Percentiles rank a stretch among this genome's conserved stretches.
These are phyloP conservation scores for Sarcophaga variegata DNA, from an alignment of 2,888 invertebrate species.

Conservation along the genomic window DNA sequence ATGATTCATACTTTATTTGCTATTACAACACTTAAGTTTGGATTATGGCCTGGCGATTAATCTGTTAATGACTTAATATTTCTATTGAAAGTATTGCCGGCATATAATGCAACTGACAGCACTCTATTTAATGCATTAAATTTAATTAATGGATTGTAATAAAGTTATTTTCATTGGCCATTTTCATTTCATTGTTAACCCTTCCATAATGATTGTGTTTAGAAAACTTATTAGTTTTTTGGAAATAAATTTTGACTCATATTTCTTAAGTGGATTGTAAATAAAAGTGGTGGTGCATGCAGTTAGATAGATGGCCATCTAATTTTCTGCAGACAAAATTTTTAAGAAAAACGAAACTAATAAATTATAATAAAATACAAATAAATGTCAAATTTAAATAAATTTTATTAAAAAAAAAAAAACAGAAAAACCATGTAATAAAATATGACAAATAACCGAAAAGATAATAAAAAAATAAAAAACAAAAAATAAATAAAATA, in stretches of 20 bases:
- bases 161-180: constrained; percentile 20
- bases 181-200: constrained; percentile 20
- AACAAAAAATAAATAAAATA: not conserved
- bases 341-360: constrained; percentile 53
- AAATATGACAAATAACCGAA: constrained; percentile 60
- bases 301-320: not conserved
- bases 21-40: too few species aligned
- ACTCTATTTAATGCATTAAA: not conserved
- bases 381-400: constrained; percentile 65
- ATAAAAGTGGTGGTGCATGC: not conserved
- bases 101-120: too few species aligned
- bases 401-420: constrained; percentile 41
- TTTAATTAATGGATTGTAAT: not conserved
- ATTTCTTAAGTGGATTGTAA: not conserved
- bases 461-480: not conserved
- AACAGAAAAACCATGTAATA: constrained; percentile 43
- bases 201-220: not conserved
- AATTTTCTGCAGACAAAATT: not conserved
- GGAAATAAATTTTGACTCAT: constrained; percentile 9
- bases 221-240: constrained; percentile 6
- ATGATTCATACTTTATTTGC: too few species aligned
- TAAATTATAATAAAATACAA: constrained; percentile 67
- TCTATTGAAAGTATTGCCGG: too few species aligned
- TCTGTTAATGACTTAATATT: too few species aligned
- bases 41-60: too few species aligned